Base-by-base conservation (phyloP, 2,797 vertebrate species). In the Sebastiscus albofasciatus region DNA sequence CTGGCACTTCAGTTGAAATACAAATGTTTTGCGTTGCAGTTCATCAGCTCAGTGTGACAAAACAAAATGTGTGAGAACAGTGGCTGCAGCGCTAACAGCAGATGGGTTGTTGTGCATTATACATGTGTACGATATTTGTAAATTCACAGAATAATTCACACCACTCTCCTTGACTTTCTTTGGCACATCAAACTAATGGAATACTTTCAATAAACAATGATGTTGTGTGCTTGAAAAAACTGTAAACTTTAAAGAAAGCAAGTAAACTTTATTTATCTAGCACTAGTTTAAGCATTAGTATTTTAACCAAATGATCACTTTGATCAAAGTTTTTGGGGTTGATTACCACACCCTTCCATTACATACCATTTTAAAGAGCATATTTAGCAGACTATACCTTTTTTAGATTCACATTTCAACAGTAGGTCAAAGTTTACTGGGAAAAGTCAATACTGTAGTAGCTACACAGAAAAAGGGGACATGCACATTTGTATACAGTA, bases 121-220 rank as follows among this genome's bases (percentile, higher is more conserved):
- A 66, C 46, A 52, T 52, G 46, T 1, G 20, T 6, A 72, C 75
- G 71, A 33, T 81, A 60, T 76, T 75, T 69, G 74, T 72, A 60
- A 24, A 72, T 61, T 77, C 72, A 75, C 49, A 22, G 61, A 87
- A 74, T 79, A 65, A 62, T 80, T 77, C 9, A 79, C 9, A 5
- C 6, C 29, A 36, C 34, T 39, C 75, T 60, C 22, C 66, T 69
- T 34, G 20, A 61, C 46, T 55, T 64, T 36, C 4, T 36, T 56
- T 24, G 9, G 8, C 14, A 74, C 59, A 42, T 59, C 74, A 67
- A 33, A 55, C 72, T 4, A 26, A 33, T 14, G 34, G 24, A 75
- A 67, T 26, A 9, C 62, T 20, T 49, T 71, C 1, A 68, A 66
- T 59, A 52, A 80, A 68, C 75, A 34, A 68, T 77, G 16, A 14